phyloP scores from a whole-genome alignment of 2,113 vertebrate genomes.

The Callorhinus ursinus region DNA sequence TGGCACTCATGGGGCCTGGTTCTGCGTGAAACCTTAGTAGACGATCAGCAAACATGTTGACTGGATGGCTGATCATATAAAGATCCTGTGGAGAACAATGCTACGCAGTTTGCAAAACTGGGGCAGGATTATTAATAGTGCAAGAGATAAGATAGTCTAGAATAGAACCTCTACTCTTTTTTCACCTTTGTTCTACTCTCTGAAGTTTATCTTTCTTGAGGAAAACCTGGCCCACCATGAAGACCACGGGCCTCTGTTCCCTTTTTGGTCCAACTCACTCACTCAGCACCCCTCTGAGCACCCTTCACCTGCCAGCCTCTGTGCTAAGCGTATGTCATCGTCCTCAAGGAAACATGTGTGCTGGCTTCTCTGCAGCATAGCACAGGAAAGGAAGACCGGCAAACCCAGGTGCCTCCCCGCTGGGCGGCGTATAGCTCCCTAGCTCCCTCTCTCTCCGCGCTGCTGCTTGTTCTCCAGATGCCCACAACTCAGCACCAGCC shows the following conservation, averaged over 20 bases:
- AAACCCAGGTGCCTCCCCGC: not conserved
- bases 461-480: not conserved
- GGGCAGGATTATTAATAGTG: conserved; percentile 37
- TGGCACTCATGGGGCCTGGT: not conserved
- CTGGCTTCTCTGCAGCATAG: not conserved
- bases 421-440: not conserved
- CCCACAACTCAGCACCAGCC: not conserved
- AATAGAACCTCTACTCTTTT: conserved; percentile 33
- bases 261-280: not conserved
- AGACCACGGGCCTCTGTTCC: not conserved
- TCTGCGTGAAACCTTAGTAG: conserved; percentile 24
- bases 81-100: conserved; percentile 45
- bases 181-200: conserved; percentile 47
- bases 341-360: not conserved
- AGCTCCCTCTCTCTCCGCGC: not conserved
- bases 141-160: conserved; percentile 13
- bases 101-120: conserved; percentile 27
- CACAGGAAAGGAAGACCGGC: not conserved
- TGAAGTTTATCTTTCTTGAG: conserved; percentile 57
- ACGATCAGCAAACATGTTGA: not conserved
- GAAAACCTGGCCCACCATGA: conserved; percentile 22
- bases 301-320: not conserved
- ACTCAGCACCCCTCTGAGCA: not conserved
- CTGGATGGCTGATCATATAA: not conserved
- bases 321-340: not conserved